Conservation (phyloP, 2,797 vertebrate species). For the Spinus olivaceus region DNA sequence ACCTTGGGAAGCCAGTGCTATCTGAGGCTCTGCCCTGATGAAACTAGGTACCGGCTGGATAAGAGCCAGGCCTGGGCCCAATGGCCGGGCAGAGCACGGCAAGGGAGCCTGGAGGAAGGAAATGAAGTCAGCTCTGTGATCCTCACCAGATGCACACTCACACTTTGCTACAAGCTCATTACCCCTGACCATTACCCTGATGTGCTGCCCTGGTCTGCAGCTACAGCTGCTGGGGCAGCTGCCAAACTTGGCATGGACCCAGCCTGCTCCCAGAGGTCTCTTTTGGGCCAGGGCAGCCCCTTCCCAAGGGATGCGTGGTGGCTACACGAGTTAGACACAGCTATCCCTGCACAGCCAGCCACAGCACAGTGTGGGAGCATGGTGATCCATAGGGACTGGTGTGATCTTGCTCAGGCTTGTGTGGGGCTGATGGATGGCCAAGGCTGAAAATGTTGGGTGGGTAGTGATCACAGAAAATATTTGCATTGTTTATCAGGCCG, state of each 20-base stretch:
- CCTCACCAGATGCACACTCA: not conserved
- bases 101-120: not conserved
- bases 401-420: not conserved
- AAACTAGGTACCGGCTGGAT: not conserved
- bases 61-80: not conserved
- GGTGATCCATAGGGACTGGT: not conserved
- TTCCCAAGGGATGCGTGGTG: not conserved
- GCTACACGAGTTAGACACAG: not conserved
- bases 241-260: not conserved
- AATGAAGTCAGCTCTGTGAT: not conserved
- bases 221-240: not conserved
- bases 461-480: not conserved
- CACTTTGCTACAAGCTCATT: not conserved
- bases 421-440: not conserved
- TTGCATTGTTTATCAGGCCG: not conserved
- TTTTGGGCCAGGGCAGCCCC: not conserved
- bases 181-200: not conserved
- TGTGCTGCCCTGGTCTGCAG: not conserved
- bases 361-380: accelerated
- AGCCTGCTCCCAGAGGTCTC: accelerated
- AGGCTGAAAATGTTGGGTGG: not conserved
- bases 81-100: accelerated
- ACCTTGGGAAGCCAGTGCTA: slow-evolving; percentile 1
- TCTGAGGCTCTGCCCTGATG: slow-evolving; percentile 2
- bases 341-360: not conserved